Evolutionary conservation across 2,797 vertebrate genomes (phyloP).

Genomic region (Enteromius unitaeniatus): DNA sequence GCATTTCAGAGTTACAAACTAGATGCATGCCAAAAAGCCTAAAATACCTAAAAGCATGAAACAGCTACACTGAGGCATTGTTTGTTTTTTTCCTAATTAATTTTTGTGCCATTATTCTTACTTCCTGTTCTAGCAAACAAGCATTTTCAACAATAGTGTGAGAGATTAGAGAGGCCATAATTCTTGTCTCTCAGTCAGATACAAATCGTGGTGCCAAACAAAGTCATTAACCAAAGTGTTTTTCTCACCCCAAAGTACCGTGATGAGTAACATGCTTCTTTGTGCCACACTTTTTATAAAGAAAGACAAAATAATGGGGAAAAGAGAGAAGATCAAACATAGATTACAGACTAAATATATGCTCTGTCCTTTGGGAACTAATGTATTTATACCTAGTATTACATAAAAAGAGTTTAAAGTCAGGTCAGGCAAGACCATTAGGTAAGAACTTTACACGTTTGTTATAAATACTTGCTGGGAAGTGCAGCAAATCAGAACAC

Average conservation of each 20-base stretch:
- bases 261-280: slow-evolving; percentile 18
- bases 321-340: neutral
- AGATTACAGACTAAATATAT: slow-evolving; percentile 17
- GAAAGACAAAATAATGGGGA: slow-evolving; percentile 4
- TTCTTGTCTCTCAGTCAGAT: slow-evolving; percentile 28
- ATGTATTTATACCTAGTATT: neutral
- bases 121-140: slow-evolving; percentile 12
- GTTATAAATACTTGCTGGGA: slow-evolving; percentile 1
- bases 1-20: neutral
- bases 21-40: neutral
- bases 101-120: neutral
- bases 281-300: neutral
- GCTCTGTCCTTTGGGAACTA: neutral
- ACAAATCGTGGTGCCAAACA: slow-evolving; percentile 22
- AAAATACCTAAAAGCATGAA: slow-evolving; percentile 18
- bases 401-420: neutral
- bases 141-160: slow-evolving; percentile 3
- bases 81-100: neutral
- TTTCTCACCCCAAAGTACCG: neutral
- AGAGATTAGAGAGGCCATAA: slow-evolving; percentile 30
- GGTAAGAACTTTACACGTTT: neutral
- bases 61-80: neutral
- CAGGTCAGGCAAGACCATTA: neutral
- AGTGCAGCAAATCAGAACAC: neutral
- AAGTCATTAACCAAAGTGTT: slow-evolving; percentile 36